Evolutionary conservation across 2,888 invertebrate genomes (phyloP).

Genomic region (Macropis europaea): DNA sequence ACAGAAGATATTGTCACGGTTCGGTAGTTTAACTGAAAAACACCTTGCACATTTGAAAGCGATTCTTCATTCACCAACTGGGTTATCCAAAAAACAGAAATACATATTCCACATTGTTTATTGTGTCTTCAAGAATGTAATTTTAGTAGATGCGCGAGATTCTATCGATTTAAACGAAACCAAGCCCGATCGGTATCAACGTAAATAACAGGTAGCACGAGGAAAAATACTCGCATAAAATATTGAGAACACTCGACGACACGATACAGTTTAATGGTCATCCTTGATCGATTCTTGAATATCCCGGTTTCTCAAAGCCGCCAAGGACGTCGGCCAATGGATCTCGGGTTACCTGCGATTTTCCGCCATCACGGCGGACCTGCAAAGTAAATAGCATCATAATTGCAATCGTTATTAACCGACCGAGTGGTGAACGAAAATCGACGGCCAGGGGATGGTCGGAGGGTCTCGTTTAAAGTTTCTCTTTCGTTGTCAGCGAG

Average conservation of each 20-base stretch:
- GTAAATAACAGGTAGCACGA: too few relatives aligned
- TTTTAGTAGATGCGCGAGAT: too few relatives aligned
- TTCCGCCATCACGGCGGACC: conserved; percentile 21
- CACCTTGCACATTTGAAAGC: too few relatives aligned
- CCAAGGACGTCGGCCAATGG: conserved; percentile 1
- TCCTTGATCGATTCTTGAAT: conserved; percentile 13
- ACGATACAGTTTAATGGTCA: not conserved
- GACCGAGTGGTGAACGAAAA: conserved; percentile 30
- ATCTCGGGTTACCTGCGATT: conserved; percentile 36
- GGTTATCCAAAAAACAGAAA: too few relatives aligned
- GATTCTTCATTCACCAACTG: too few relatives aligned
- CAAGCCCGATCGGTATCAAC: too few relatives aligned
- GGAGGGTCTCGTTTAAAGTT: conserved; percentile 55
- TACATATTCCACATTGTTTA: too few relatives aligned
- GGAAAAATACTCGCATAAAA: not conserved
- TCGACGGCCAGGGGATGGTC: not conserved
- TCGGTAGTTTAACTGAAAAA: too few relatives aligned
- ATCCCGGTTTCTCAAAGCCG: conserved; percentile 4
- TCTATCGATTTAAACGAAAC: too few relatives aligned
- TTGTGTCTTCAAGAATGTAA: too few relatives aligned
- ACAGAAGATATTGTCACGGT: too few relatives aligned
- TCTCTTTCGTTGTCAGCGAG: conserved; percentile 49
- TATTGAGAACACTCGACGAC: not conserved
- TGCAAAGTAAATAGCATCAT: conserved; percentile 53
- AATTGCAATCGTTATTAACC: conserved; percentile 59